Percentiles rank a stretch among this genome's conserved stretches.
Evolutionary conservation across 2,113 vertebrate species (phyloP).

Genomic region (Trogon surrucura): DNA sequence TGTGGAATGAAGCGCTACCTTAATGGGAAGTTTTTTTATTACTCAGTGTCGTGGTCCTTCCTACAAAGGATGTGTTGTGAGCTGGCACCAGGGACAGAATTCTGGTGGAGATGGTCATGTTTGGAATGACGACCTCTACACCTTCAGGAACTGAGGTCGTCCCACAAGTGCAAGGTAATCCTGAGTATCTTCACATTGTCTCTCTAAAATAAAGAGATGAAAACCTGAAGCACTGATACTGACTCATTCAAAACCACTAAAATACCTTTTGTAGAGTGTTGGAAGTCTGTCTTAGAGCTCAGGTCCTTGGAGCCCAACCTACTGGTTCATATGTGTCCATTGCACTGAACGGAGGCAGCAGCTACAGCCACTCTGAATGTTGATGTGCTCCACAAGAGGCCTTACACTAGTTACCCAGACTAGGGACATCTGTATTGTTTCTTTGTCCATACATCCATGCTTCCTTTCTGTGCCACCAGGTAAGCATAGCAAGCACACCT

Average conservation of each 20-base stretch:
- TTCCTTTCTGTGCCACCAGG: not conserved
- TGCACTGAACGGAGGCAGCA: not conserved
- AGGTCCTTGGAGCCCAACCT: not conserved
- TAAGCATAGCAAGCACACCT: not conserved
- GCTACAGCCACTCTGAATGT: not conserved
- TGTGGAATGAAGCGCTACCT: not conserved
- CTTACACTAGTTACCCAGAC: not conserved
- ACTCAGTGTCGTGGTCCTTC: not conserved
- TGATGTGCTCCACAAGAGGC: not conserved
- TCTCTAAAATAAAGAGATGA: not conserved
- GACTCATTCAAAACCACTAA: not conserved
- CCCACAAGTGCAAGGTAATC: not conserved
- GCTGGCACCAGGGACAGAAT: not conserved
- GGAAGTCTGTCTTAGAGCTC: not conserved
- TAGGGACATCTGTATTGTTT: not conserved
- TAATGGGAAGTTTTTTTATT: not conserved
- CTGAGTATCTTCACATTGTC: not conserved
- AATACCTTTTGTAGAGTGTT: not conserved
- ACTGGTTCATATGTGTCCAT: fast-evolving
- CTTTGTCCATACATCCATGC: not conserved
- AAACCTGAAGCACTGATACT: not conserved
- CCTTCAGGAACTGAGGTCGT: not conserved
- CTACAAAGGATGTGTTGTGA: not conserved
- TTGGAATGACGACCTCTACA: not conserved
- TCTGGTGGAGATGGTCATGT: not conserved